A percentile compares a stretch with the other conserved stretches of the same genome.
These are phyloP conservation scores for Todiramphus saurophagus DNA, from an alignment of 2,113 vertebrate species.

Conservation along the genomic window DNA sequence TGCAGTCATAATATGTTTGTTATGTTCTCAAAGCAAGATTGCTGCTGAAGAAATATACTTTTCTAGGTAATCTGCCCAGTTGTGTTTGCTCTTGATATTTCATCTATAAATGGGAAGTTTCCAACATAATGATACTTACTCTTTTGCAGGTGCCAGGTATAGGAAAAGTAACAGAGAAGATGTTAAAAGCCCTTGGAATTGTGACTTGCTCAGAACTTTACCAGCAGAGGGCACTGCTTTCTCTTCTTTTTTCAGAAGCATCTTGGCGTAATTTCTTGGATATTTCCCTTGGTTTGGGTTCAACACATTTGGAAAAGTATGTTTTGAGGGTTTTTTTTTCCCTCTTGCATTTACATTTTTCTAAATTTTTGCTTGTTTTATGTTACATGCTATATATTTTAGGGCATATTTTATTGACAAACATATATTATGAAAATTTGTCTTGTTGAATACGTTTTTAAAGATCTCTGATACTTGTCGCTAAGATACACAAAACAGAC, in stretches of 20 bases:
- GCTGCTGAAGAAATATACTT: background rate
- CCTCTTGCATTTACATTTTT: background rate
- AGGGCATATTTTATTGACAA: background rate
- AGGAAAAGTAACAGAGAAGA: slow-evolving; percentile 97
- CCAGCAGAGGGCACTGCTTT: slow-evolving; percentile 89
- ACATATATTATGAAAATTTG: background rate
- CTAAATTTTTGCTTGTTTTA: background rate
- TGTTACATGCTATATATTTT: background rate
- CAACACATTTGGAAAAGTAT: slow-evolving; percentile 87
- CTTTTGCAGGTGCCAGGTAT: slow-evolving; percentile 88
- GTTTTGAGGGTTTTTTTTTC: background rate
- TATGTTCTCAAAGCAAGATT: background rate
- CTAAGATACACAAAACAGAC: background rate
- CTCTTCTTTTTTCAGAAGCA: slow-evolving; percentile 90
- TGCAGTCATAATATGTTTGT: background rate
- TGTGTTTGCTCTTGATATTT: background rate
- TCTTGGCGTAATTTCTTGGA: slow-evolving; percentile 89
- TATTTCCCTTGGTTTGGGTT: slow-evolving; percentile 89
- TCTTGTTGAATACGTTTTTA: background rate
- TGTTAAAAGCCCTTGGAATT: slow-evolving; percentile 89
- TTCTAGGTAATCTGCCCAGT: background rate
- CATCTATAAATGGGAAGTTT: background rate
- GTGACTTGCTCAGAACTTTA: slow-evolving; percentile 86
- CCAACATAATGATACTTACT: background rate
- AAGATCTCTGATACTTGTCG: background rate